phyloP scores from a whole-genome alignment of 2,888 invertebrate genomes.

The Lamellibrachia columna region DNA sequence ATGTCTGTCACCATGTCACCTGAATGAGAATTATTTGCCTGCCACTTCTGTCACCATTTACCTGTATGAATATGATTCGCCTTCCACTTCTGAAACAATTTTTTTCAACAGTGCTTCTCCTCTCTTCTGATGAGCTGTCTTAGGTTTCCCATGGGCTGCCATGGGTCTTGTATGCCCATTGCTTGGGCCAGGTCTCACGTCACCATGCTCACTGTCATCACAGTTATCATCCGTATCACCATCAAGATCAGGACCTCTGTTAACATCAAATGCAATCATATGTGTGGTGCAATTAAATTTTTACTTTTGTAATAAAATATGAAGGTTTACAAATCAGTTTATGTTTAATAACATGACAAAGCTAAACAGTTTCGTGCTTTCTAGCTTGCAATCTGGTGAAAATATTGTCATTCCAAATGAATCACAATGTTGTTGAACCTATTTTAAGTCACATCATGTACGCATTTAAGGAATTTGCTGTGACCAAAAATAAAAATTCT shows the following conservation, averaged over 20 bases:
- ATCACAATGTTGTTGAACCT: too few relatives aligned
- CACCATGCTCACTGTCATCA: conserved; percentile 34
- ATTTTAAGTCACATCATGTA: too few relatives aligned
- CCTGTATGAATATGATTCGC: conserved; percentile 65
- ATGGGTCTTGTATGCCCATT: conserved; percentile 36
- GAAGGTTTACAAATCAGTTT: too few relatives aligned
- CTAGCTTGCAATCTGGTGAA: too few relatives aligned
- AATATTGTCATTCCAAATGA: too few relatives aligned
- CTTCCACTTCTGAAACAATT: conserved; percentile 61
- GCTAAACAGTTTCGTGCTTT: too few relatives aligned
- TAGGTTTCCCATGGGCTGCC: conserved; percentile 50
- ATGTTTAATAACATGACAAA: too few relatives aligned
- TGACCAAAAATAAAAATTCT: too few relatives aligned
- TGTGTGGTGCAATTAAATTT: too few relatives aligned
- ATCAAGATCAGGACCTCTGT: conserved; percentile 58
- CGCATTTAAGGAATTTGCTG: too few relatives aligned
- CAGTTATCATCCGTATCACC: conserved; percentile 50
- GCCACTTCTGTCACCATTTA: conserved; percentile 20
- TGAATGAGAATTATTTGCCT: neutral
- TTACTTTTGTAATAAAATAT: too few relatives aligned
- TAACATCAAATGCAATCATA: conserved; percentile 22
- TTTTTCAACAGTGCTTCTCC: conserved; percentile 58
- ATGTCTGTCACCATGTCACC: neutral
- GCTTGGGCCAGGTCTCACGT: conserved; percentile 28
- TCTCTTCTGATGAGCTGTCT: conserved; percentile 58